Conservation (phyloP, 2,888 invertebrate species). For the Platycnemis pennipes region DNA sequence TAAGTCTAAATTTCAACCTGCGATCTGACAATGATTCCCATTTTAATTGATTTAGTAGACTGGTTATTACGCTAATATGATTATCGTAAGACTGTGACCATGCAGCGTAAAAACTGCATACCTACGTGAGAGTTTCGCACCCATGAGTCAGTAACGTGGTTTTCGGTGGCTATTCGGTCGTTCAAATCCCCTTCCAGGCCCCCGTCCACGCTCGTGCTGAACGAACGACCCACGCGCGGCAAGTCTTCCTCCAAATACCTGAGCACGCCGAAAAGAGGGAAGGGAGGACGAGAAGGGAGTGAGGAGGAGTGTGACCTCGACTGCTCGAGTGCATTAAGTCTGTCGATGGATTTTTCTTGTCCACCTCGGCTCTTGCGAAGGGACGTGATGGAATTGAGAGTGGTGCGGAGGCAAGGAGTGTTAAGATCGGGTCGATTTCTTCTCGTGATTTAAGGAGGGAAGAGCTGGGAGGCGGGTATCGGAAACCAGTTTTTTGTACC, state of each 20-base stretch:
- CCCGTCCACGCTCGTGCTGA: background rate
- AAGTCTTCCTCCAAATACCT: background rate
- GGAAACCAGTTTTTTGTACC: constrained; percentile 37
- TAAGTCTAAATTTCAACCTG: no score
- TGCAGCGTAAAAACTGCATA: no score
- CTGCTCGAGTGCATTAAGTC: background rate
- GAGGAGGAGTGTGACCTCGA: background rate
- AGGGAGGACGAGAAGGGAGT: background rate
- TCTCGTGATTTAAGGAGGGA: background rate
- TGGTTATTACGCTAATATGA: no score
- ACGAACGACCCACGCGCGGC: background rate
- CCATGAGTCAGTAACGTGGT: background rate
- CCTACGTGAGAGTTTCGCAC: background rate
- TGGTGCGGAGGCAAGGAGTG: background rate
- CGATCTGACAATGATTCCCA: no score
- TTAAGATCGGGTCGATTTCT: constrained; percentile 28
- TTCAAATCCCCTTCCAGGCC: background rate
- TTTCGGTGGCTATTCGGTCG: background rate
- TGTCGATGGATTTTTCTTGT: constrained; percentile 52
- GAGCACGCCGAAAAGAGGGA: background rate
- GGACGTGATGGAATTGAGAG: constrained; percentile 35
- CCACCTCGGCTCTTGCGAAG: background rate
- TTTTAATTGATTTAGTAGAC: no score
- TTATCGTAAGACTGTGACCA: no score
- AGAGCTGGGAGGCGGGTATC: background rate